Evolutionary conservation across 2,797 vertebrate genomes (phyloP).

Genomic region (Muscicapa striata): DNA sequence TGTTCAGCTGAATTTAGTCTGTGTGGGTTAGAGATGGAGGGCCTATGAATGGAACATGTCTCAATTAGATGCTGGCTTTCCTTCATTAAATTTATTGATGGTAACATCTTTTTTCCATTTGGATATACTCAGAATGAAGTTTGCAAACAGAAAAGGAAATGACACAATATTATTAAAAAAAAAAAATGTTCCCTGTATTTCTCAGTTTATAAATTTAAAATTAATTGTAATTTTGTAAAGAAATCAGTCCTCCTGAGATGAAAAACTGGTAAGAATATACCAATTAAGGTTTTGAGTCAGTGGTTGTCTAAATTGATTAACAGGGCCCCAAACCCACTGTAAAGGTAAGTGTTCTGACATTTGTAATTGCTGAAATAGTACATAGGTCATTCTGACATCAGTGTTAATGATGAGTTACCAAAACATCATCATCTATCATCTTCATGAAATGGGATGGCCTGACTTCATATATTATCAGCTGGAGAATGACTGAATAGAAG

Average conservation of each 20-base stretch:
- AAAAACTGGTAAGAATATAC: not conserved
- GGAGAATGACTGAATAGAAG: not conserved
- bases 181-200: not conserved
- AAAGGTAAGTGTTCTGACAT: not conserved
- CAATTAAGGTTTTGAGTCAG: not conserved
- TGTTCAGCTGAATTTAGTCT: not conserved
- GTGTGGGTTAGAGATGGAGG: not conserved
- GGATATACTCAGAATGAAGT: not conserved
- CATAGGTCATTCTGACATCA: not conserved
- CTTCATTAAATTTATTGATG: not conserved
- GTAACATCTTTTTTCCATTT: not conserved
- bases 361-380: not conserved
- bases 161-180: fast-evolving
- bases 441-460: not conserved
- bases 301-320: not conserved
- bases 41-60: not conserved
- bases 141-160: not conserved
- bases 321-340: not conserved
- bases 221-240: not conserved
- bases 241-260: not conserved
- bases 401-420: not conserved
- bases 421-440: not conserved
- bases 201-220: not conserved
- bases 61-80: not conserved
- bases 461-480: not conserved